Evolutionary conservation across 2,888 invertebrate genomes (phyloP), one percentile per base, ranked within the genome.

Genomic region (Ophioninae sp.): DNA sequence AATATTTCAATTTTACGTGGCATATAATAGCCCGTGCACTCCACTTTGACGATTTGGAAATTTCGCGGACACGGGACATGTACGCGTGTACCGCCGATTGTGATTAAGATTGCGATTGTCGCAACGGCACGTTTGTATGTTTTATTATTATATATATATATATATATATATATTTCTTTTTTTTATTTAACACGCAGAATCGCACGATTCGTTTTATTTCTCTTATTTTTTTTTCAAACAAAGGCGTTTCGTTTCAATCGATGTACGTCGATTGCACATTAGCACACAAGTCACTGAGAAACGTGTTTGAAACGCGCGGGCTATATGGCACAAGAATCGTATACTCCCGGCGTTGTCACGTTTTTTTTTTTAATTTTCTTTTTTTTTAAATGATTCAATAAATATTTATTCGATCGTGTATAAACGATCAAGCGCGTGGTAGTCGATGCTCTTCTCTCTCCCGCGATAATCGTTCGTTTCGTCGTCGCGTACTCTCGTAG

Each of bases 1-100:
- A 84, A 84, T 84, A 84, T 84, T 73, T 79, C 81, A 82, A 84
- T 75, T 79, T 73, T 69, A 41, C 81, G 76, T 77, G 61, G 75
- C 84, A 84, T 85, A 83, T 85, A 83, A 85, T 75, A 81, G 75
- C 70, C 41, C 59, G 75, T 17, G 73, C 81, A 85, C 85, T 81
- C 37, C 83, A 85, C 85, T 85, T 83, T 72, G 23, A 59, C 62
- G 23, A 69, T 64, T 65, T 75, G 64, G 41, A 84, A 70, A 30
- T n/a, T 17, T 67, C 59, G 57, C 50, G 64, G 69, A n/a, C 56
- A 56, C 30, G 7, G 50, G 13, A 50, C 44, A 68, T 41, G 21
- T 37, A 61, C 41, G 39, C 17, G 50, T 68, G 21, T 61, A 41
- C 61, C 64, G 37, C 17, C 37, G 7, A 75, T 64, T 17, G 50